A percentile compares a stretch with the other conserved stretches of the same genome.
Evolutionary conservation across 2,113 vertebrate species (phyloP).

Genomic region (Pleuronectes platessa): DNA sequence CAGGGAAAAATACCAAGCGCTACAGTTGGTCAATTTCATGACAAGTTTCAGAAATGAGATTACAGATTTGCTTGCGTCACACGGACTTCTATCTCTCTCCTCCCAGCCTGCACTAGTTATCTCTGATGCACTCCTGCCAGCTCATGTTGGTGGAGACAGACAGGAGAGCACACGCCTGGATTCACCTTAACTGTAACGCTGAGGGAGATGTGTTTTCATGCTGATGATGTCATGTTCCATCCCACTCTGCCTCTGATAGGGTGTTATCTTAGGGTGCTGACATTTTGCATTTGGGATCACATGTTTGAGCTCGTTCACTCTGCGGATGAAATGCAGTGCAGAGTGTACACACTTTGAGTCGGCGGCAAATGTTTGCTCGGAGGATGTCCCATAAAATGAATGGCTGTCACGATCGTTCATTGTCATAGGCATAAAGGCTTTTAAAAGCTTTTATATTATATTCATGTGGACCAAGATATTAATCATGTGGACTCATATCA

Average conservation of each 20-base stretch:
- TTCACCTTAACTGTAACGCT: constrained; percentile 27
- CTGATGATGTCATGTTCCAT: not conserved
- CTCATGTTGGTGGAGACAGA: constrained; percentile 43
- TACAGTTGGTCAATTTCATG: constrained; percentile 21
- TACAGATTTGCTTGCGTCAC: not conserved
- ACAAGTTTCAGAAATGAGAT: constrained; percentile 27
- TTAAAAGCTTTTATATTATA: not conserved
- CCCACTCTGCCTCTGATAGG: not conserved
- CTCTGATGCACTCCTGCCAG: constrained; percentile 48
- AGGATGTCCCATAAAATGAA: constrained; percentile 4
- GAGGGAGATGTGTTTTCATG: constrained; percentile 24
- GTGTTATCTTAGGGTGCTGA: not conserved
- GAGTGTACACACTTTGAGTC: constrained; percentile 15
- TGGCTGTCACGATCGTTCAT: not conserved
- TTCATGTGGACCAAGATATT: not conserved
- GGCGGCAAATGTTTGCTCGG: constrained; percentile 32
- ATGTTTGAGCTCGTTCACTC: not conserved
- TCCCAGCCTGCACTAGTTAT: constrained; percentile 54
- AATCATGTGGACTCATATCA: not conserved
- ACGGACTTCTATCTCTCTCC: constrained; percentile 4
- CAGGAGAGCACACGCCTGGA: constrained; percentile 18
- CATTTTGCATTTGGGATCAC: constrained; percentile 19
- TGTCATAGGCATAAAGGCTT: not conserved
- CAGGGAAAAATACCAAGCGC: not conserved
- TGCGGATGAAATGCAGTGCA: constrained; percentile 28